A percentile compares a stretch with the other conserved stretches of the same genome.
Evolutionary conservation across 2,113 vertebrate species (phyloP).

Genomic region (Salvelinus namaycush): DNA sequence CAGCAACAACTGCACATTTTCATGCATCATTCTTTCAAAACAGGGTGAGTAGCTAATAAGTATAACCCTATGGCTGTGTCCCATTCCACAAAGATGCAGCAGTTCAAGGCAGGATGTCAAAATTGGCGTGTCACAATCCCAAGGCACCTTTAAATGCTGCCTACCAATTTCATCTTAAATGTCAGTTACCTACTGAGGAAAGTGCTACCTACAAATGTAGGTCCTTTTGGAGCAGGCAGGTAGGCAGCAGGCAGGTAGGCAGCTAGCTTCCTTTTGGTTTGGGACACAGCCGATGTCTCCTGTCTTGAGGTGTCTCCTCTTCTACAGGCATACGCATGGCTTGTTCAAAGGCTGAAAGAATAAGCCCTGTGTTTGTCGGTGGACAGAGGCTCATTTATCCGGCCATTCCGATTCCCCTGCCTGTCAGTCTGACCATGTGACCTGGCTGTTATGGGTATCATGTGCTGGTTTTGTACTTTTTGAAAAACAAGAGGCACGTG

Average conservation of each 20-base stretch:
- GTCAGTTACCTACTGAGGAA: no score
- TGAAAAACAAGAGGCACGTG: no score
- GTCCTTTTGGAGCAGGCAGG: no score
- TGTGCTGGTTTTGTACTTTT: not conserved
- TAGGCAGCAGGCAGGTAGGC: no score
- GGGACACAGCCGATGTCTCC: not conserved
- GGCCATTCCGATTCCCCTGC: no score
- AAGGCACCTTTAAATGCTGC: no score
- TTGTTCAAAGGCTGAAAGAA: not conserved
- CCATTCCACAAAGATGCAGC: no score
- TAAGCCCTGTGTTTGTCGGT: not conserved
- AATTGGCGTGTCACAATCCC: no score
- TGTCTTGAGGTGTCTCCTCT: not conserved
- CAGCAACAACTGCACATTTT: constrained; percentile 92
- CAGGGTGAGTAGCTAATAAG: constrained; percentile 77
- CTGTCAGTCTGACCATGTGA: not conserved
- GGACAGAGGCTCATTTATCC: not conserved
- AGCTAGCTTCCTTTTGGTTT: no score
- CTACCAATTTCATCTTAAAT: no score
- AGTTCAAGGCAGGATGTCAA: no score
- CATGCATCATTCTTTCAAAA: constrained; percentile 94
- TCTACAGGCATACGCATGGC: not conserved
- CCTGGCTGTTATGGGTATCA: not conserved
- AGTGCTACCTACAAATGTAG: no score
- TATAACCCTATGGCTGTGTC: not conserved